Evolutionary conservation across 2,888 invertebrate genomes (phyloP).

Genomic region (Noctua comes): DNA sequence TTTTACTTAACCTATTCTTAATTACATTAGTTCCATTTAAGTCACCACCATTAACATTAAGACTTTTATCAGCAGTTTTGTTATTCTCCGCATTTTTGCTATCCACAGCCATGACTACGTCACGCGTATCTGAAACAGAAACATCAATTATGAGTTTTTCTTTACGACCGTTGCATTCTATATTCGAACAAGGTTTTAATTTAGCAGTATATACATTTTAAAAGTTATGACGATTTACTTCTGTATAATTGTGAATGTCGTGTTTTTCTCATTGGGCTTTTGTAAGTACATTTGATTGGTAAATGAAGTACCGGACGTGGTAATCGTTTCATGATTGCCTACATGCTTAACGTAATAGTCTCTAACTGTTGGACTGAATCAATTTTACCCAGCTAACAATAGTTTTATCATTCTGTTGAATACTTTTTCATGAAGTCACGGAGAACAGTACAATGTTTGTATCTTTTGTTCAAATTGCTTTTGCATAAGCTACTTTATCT

Average conservation of each 20-base stretch:
- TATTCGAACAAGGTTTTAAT: slow-evolving; percentile 41
- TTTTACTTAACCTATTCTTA: slow-evolving; percentile 80
- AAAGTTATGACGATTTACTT: slow-evolving; percentile 41
- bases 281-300: slow-evolving; percentile 76
- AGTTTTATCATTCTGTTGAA: slow-evolving; percentile 74
- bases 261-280: slow-evolving; percentile 67
- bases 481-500: slow-evolving; percentile 28
- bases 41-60: slow-evolving; percentile 78
- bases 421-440: slow-evolving; percentile 71
- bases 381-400: slow-evolving; percentile 81
- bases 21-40: slow-evolving; percentile 81
- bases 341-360: slow-evolving; percentile 84
- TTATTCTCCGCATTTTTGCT: slow-evolving; percentile 77
- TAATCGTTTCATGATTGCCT: slow-evolving; percentile 87
- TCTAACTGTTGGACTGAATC: slow-evolving; percentile 77
- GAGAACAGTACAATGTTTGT: slow-evolving; percentile 49
- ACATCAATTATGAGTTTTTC: slow-evolving; percentile 61
- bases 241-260: slow-evolving; percentile 42
- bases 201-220: slow-evolving; percentile 37
- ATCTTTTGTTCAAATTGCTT: slow-evolving; percentile 29
- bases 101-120: slow-evolving; percentile 78
- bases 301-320: slow-evolving; percentile 85
- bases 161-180: slow-evolving; percentile 52
- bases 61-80: slow-evolving; percentile 76
- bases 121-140: slow-evolving; percentile 79